Evolutionary conservation across 2,113 vertebrate genomes (phyloP).

Genomic region (Serranochromis macrocephalus): DNA sequence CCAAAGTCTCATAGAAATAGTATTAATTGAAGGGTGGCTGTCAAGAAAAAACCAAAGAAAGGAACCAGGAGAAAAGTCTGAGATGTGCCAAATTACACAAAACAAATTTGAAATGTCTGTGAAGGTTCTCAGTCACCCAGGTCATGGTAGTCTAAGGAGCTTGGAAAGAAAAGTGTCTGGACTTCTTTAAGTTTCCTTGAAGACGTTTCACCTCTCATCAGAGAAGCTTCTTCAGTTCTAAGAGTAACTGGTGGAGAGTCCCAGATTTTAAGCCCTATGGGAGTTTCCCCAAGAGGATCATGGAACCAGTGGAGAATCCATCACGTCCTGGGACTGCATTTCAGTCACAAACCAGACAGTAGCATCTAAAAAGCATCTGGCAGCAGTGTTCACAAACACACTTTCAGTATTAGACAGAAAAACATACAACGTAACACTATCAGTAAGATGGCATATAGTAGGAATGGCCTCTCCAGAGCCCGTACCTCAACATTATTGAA

Average conservation of each 20-base stretch:
- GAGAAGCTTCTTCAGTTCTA: not conserved
- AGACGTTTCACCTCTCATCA: not conserved
- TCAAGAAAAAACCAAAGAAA: not conserved
- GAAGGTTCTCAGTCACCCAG: not conserved
- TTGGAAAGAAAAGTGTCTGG: not conserved
- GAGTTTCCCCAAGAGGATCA: not conserved
- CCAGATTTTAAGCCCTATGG: not conserved
- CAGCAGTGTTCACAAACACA: not conserved
- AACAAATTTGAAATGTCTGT: not conserved
- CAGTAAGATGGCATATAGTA: not conserved
- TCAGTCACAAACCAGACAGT: not conserved
- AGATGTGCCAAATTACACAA: accelerated
- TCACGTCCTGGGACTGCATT: not conserved
- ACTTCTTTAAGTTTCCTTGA: not conserved
- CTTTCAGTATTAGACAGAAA: not conserved
- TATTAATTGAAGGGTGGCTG: not conserved
- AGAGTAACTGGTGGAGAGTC: not conserved
- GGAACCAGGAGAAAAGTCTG: not conserved
- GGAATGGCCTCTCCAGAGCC: not conserved
- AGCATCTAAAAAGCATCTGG: not conserved
- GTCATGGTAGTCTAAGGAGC: not conserved
- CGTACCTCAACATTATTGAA: not conserved
- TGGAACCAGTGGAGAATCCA: not conserved
- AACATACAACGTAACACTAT: not conserved
- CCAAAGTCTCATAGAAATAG: not conserved